Evolutionary conservation across 2,113 vertebrate species (phyloP), one percentile per base, ranked within the genome.

Genomic region (Agapornis roseicollis): DNA sequence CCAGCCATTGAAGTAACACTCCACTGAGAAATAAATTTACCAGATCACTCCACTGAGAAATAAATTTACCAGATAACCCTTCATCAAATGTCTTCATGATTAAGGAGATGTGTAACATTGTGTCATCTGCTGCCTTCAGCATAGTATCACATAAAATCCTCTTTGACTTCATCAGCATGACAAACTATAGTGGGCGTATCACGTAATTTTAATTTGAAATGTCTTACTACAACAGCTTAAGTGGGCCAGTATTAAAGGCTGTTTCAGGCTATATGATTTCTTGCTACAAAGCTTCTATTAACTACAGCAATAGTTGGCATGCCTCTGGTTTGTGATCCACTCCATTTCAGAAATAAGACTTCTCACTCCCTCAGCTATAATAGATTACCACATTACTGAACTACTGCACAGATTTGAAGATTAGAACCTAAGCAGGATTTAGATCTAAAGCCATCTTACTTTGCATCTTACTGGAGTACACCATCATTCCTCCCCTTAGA

Each of bases 381-480:
- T 16, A 80, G 69, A 44, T 24, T 16, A 63, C 20, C 37, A 29
- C 52, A 71, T 31, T 49, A n/a, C 17, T 58, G 31, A 17, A 35
- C 2, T 53, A n/a, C 22, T 55, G 37, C 17, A 39, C 1, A 58
- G 35, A 18, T 28, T 47, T 20, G 5, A 77, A 71, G 46, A n/a
- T 52, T 37, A 85, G 60, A 88, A 80, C 11, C 13, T n/a, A 84
- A 8, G 3, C 11, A 71, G 52, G 23, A 33, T 23, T 72, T 35
- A 44, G 5, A 74, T 39, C 6, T 78, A 74, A 69, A 46, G 19
- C 15, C 37, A 70, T 27, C 22, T 52, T 23, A 39, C 20, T 50
- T 39, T 20, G 1, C 22, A 50, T 8, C 20, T 79, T 44, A 80
- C 25, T 49, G 80, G 79, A 23, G n/a, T 0, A 68, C 0, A 3